Percentiles rank a stretch among this genome's conserved stretches.
Evolutionary conservation across 2,888 invertebrate species (phyloP).

Genomic region (Thyatira batis): DNA sequence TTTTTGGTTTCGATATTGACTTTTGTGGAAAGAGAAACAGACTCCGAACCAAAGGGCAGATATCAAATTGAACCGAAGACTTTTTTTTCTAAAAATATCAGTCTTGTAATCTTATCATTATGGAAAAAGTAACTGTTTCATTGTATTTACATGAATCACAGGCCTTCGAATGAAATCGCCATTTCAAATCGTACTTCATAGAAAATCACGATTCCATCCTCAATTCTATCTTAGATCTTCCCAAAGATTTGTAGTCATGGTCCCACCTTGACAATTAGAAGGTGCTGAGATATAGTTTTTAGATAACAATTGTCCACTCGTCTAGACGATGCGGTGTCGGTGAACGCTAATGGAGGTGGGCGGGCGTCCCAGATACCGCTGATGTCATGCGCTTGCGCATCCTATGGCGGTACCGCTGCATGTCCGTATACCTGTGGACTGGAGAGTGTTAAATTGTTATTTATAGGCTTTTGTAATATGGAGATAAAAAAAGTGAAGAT

Average conservation of each 20-base stretch:
- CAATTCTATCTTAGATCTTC: background rate
- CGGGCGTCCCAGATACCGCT: slow-evolving; percentile 59
- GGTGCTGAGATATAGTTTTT: slow-evolving; percentile 3
- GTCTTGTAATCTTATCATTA: background rate
- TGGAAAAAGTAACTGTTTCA: background rate
- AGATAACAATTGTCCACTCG: slow-evolving; percentile 35
- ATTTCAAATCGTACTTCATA: background rate
- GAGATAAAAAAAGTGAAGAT: background rate
- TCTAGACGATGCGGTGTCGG: slow-evolving; percentile 44
- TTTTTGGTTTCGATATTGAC: background rate
- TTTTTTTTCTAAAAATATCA: background rate
- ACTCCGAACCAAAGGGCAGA: background rate
- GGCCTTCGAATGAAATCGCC: background rate
- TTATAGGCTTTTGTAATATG: background rate
- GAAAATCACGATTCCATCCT: background rate
- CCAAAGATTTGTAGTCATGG: background rate
- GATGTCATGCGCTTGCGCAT: slow-evolving; percentile 54
- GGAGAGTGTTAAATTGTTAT: background rate
- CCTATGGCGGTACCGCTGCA: slow-evolving; percentile 20
- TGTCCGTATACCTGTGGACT: background rate
- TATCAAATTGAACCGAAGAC: background rate
- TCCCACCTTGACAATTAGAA: background rate
- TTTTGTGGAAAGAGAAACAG: background rate
- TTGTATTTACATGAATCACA: background rate
- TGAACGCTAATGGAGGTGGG: slow-evolving; percentile 64